A percentile compares a stretch with the other conserved stretches of the same genome.
Evolutionary conservation across 2,888 invertebrate species (phyloP).

Genomic region (Resseliella maxima): DNA sequence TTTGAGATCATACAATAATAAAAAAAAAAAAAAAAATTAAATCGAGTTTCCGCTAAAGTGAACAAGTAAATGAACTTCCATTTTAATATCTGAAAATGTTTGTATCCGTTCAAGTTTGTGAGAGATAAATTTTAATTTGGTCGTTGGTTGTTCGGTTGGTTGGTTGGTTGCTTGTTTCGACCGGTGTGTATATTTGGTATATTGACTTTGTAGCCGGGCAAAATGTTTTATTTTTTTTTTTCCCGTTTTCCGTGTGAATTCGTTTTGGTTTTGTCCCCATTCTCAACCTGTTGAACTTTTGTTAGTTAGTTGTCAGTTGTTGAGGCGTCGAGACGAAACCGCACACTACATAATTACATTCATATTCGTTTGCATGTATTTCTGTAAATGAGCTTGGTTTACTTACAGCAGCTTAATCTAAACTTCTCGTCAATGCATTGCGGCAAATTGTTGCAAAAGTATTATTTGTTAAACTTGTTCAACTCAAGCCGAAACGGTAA

Average conservation of each 20-base stretch:
- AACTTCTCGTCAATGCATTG: background rate
- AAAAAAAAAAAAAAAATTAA: background rate
- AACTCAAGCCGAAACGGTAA: background rate
- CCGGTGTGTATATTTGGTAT: background rate
- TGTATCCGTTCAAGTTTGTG: background rate
- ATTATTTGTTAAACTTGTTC: slow-evolving; percentile 36
- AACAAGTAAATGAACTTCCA: background rate
- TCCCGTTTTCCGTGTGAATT: background rate
- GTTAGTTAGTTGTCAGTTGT: background rate
- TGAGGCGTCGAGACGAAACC: background rate
- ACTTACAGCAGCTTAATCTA: slow-evolving; percentile 1
- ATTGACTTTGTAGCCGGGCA: background rate
- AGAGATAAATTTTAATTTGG: background rate
- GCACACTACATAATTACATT: slow-evolving; percentile 31
- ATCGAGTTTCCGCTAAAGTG: background rate
- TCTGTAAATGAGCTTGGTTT: background rate
- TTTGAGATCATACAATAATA: background rate
- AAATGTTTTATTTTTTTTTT: no score
- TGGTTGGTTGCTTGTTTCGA: no score
- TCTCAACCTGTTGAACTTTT: slow-evolving; percentile 31
- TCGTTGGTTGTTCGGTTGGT: no score
- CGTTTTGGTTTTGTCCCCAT: background rate
- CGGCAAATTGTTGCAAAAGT: slow-evolving; percentile 45
- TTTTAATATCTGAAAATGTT: background rate
- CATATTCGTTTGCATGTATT: background rate